Percentiles rank a stretch among this genome's conserved stretches.
Conservation (phyloP, 2,113 vertebrate species). For the Panurus biarmicus region DNA sequence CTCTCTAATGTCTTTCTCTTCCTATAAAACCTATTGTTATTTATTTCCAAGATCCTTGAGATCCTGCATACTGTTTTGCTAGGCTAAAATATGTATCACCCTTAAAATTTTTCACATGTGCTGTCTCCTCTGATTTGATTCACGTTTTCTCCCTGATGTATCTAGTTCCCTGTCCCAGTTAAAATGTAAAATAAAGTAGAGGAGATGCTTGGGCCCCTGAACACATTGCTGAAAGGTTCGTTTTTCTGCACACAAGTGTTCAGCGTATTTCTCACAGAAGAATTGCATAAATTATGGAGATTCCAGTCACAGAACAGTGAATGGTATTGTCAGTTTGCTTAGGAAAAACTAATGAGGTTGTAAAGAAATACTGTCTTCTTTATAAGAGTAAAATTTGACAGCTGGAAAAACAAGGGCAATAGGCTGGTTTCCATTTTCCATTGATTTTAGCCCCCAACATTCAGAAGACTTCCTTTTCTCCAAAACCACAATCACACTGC, state of each 20-base stretch:
- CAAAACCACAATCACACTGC: conserved; percentile 38
- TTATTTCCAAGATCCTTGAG: background rate
- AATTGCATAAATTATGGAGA: conserved; percentile 18
- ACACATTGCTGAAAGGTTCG: conserved; percentile 16
- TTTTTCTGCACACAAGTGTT: conserved; percentile 11
- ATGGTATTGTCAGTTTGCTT: conserved; percentile 51
- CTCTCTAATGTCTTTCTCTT: background rate
- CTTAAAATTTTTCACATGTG: background rate
- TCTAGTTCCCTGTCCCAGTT: background rate
- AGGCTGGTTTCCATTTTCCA: conserved; percentile 55
- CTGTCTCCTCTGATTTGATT: background rate
- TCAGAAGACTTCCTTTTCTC: conserved; percentile 50
- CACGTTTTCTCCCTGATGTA: background rate
- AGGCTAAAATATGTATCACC: background rate
- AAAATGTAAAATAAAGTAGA: conserved; percentile 9
- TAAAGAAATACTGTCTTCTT: conserved; percentile 67
- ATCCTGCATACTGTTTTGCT: background rate
- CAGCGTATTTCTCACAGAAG: conserved; percentile 28
- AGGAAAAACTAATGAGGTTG: conserved; percentile 56
- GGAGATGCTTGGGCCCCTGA: background rate
- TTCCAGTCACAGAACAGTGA: conserved; percentile 34
- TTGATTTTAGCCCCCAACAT: conserved; percentile 54
- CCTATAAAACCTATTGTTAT: background rate
- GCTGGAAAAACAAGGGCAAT: conserved; percentile 69
- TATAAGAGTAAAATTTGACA: conserved; percentile 66